phyloP scores from a whole-genome alignment of 2,888 invertebrate species.

The Sclerodermus sp. region DNA sequence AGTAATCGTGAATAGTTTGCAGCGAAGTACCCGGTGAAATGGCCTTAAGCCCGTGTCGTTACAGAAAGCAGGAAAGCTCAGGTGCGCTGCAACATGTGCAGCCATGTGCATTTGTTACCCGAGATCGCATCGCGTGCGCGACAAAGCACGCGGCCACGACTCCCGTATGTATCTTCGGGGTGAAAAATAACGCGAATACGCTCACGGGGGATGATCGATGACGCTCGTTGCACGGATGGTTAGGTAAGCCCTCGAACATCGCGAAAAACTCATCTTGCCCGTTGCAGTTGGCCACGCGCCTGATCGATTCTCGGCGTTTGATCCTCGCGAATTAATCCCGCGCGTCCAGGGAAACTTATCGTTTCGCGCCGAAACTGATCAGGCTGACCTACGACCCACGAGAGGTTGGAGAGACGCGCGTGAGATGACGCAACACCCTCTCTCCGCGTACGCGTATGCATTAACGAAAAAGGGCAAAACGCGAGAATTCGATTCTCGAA shows the following conservation, averaged over 20 bases:
- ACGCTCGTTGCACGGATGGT: conserved; percentile 9
- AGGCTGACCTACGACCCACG: too few relatives aligned
- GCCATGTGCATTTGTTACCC: conserved; percentile 26
- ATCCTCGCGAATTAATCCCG: background rate
- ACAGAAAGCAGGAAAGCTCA: background rate
- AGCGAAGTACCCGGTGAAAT: conserved; percentile 1
- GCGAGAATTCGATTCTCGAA: too few relatives aligned
- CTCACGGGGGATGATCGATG: conserved; percentile 13
- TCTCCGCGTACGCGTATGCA: too few relatives aligned
- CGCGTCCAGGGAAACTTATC: too few relatives aligned
- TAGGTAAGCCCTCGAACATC: background rate
- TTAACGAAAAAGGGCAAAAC: too few relatives aligned
- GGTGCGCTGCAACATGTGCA: background rate
- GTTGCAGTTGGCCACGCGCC: background rate
- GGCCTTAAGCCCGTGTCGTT: background rate
- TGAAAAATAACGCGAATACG: conserved; percentile 30
- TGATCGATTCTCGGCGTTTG: background rate
- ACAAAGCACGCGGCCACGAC: conserved; percentile 20
- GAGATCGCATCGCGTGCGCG: conserved; percentile 28
- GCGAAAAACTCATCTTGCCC: conserved; percentile 1
- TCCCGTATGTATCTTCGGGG: conserved; percentile 24
- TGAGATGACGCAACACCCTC: too few relatives aligned
- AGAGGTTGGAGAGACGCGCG: too few relatives aligned
- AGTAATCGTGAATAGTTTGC: too few relatives aligned
- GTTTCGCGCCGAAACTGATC: too few relatives aligned